Evolutionary conservation across 2,888 invertebrate genomes (phyloP).

Genomic region (Seira sanloemensis): DNA sequence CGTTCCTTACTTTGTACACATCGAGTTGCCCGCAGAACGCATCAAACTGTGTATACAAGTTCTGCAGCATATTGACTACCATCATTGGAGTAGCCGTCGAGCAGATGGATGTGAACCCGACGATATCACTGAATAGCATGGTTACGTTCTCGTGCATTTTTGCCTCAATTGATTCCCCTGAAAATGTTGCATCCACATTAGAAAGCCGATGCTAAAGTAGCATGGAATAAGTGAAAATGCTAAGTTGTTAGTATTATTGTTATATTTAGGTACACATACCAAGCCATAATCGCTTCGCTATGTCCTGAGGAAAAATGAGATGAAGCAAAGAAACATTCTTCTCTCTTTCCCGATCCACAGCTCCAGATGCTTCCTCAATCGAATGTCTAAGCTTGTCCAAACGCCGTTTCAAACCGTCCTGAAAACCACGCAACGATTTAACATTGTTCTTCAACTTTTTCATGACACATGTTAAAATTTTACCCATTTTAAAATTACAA

Average conservation of each 20-base stretch:
- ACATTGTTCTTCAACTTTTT: too few relatives aligned
- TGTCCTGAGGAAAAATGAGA: constrained; percentile 95
- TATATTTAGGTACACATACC: constrained; percentile 78
- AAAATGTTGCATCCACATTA: constrained; percentile 27
- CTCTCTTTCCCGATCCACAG: constrained; percentile 93
- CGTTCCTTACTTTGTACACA: constrained; percentile 89
- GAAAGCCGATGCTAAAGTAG: not conserved
- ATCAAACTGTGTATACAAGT: constrained; percentile 95
- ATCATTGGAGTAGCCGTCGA: constrained; percentile 96
- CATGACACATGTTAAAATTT: too few relatives aligned
- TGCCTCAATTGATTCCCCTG: constrained; percentile 92
- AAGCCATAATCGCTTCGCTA: constrained; percentile 94
- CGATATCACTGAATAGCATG: constrained; percentile 96
- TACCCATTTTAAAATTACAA: too few relatives aligned
- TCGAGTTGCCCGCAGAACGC: constrained; percentile 93
- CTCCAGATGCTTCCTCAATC: constrained; percentile 93
- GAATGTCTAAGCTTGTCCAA: constrained; percentile 97
- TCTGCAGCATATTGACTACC: constrained; percentile 96
- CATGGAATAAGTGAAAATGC: not conserved
- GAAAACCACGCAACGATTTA: too few relatives aligned
- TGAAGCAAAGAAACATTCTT: constrained; percentile 96
- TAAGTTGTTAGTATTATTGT: not conserved
- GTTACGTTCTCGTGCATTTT: constrained; percentile 95
- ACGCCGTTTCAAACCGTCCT: constrained; percentile 91
- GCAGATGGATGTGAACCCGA: constrained; percentile 97